A percentile compares a stretch with the other conserved stretches of the same genome.
Conservation (phyloP, 2,797 vertebrate genomes). For the Knipowitschia caucasica region DNA sequence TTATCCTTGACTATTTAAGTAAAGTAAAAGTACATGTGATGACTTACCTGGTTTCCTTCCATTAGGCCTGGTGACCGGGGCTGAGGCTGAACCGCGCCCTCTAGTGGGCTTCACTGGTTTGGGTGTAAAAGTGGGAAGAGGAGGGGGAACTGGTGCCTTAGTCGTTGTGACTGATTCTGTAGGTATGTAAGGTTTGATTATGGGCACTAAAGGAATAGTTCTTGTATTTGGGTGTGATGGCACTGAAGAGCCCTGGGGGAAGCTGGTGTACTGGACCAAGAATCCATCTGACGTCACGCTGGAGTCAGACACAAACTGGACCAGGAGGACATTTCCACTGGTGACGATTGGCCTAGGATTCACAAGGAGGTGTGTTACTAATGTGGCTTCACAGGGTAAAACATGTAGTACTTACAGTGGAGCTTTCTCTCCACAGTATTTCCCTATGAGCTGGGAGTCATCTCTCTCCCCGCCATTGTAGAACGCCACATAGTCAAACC, state of each 20-base stretch:
- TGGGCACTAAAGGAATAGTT: conserved; percentile 22
- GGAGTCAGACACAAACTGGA: conserved; percentile 92
- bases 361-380: conserved; percentile 10
- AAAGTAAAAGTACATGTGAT: not conserved
- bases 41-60: conserved; percentile 53
- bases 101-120: conserved; percentile 44
- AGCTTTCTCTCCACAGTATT: conserved; percentile 81
- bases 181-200: conserved; percentile 20
- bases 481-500: conserved; percentile 88
- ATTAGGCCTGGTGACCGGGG: conserved; percentile 13
- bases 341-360: conserved; percentile 73
- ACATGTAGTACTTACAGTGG: conserved; percentile 75
- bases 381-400: not conserved
- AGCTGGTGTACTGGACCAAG: conserved; percentile 75
- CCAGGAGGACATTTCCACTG: conserved; percentile 79
- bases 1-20: not conserved
- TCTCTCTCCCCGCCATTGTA: conserved; percentile 83
- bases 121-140: conserved; percentile 30
- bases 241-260: conserved; percentile 49
- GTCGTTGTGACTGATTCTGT: conserved; percentile 19
- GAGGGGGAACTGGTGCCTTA: conserved; percentile 18
- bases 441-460: conserved; percentile 79
- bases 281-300: conserved; percentile 89
- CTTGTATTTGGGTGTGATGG: conserved; percentile 19
- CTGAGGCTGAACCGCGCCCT: conserved; percentile 19